These are phyloP conservation scores for Rhopalosiphum padi DNA, from an alignment of 1,140 invertebrate genomes.

Conservation along the genomic window DNA sequence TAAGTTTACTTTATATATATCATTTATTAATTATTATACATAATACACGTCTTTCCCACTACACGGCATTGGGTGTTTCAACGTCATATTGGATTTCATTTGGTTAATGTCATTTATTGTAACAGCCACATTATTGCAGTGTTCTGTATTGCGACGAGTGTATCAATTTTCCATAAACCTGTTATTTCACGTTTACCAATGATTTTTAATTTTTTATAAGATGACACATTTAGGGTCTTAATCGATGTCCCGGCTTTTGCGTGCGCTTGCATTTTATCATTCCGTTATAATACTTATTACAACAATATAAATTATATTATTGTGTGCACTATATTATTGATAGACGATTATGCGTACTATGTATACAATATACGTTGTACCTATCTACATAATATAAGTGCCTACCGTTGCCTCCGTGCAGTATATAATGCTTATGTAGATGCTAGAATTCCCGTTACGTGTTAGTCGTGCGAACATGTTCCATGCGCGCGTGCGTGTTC, in stretches of 20 bases:
- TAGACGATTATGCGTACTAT: not conserved
- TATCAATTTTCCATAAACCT: not conserved
- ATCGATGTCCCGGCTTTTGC: not conserved
- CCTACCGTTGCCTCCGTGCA: not conserved
- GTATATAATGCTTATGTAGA: not conserved
- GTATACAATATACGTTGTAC: not conserved
- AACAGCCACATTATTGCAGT: not conserved
- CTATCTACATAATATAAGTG: not conserved
- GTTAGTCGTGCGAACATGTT: slow-evolving; percentile 27
- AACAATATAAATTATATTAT: slow-evolving; percentile 7
- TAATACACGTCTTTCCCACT: not conserved
- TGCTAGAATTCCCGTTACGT: slow-evolving; percentile 32
- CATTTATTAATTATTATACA: not conserved
- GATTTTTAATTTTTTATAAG: not conserved
- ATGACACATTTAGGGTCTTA: not conserved
- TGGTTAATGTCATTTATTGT: not conserved
- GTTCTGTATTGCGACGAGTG: not conserved
- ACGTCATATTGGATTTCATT: not conserved
- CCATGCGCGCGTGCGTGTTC: not conserved
- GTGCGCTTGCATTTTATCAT: not conserved
- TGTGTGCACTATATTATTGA: not conserved
- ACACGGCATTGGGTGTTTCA: not conserved
- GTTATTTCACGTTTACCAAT: not conserved
- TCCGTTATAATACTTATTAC: slow-evolving; percentile 12
- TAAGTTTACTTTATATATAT: slow-evolving; percentile 10